phyloP scores from a whole-genome alignment of 2,888 invertebrate species.

The Macrosiphum euphorbiae region DNA sequence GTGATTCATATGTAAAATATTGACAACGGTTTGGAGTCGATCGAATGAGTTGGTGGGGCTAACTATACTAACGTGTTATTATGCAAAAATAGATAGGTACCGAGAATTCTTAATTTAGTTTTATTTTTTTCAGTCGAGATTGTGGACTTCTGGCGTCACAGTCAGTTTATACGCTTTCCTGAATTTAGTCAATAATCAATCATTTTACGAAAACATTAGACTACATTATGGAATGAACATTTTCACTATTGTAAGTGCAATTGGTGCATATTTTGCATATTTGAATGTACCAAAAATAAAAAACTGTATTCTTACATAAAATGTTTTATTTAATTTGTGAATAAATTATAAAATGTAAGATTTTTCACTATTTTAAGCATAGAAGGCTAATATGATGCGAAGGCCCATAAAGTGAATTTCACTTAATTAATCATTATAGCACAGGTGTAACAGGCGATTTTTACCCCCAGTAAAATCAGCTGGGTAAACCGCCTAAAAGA shows the following conservation, averaged over 20 bases:
- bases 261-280: neutral
- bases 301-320: neutral
- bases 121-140: slow-evolving; percentile 20
- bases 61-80: neutral
- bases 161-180: slow-evolving; percentile 43
- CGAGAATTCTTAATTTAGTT: neutral
- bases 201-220: neutral
- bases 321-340: neutral
- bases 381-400: no score
- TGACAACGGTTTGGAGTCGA: no score
- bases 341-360: neutral
- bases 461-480: no score
- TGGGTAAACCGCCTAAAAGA: no score
- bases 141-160: slow-evolving; percentile 39
- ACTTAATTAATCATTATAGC: no score
- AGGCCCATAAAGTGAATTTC: no score
- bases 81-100: neutral
- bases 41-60: no score
- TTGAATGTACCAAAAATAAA: neutral
- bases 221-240: neutral
- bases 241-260: neutral
- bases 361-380: neutral
- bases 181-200: neutral
- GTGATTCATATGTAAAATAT: no score
- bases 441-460: no score